Evolutionary conservation across 1,140 invertebrate species (phyloP), one percentile per base, ranked within the genome.

Genomic region (Heliconius nattereri): DNA sequence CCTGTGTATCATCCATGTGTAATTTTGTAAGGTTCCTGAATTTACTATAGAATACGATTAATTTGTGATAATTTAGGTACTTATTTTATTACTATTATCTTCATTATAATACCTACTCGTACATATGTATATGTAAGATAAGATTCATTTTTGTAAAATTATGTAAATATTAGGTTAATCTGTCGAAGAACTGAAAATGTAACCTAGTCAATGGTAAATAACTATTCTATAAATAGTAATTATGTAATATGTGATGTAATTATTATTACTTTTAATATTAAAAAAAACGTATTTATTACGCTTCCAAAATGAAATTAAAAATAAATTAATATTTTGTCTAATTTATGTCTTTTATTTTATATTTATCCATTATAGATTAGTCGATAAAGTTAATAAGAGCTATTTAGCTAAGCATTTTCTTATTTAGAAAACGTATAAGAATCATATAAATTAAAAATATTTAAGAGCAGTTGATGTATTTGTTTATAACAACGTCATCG

Each of bases 191-290:
- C 92, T 94, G 92, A 94, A 66, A 93, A 86, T 93, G 90, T 94
- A 93, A 90, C 92, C 92, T 94, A 94, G 92, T 94, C 92, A 94
- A 94, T 94, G 93, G 92, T 93, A 94, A 89, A 93, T 94, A 93
- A 77, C 79, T 86, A 89, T 83, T 81, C 84, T 75, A 90, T 75
- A 90, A 89, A 85, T 83, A 86, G 83, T 92, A 92, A 92, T 88
- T 88, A 88, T 84, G 91, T 93, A 91, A 92, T 92, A 93, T 94
- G 92, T 94, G 92, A 94, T 94, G 90, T 94, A 91, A 92, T 90
- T 90, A 91, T 92, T 93, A 93, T 92, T 94, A 93, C 87, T 80
- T 93, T 91, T 89, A 89, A 87, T 85, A 90, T 90, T 79, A 89
- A 93, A 90, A 23, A 84, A 90, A 90, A 90, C 91, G 91, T 94